These are phyloP conservation scores for Epizoanthus fatuus DNA, from an alignment of 92 coral and sea anemone species.

Conservation along the genomic window DNA sequence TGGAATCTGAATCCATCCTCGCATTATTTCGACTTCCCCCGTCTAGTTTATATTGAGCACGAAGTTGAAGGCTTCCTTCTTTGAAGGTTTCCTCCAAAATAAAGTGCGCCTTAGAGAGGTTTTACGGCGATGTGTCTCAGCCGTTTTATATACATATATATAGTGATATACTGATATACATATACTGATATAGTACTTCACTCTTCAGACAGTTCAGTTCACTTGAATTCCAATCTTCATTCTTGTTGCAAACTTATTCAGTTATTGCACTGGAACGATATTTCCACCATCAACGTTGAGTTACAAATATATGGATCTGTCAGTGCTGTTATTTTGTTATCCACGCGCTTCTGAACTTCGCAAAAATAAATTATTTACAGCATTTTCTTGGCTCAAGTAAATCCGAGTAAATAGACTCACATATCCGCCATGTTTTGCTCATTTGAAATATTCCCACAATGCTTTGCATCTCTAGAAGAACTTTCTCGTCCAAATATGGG, in stretches of 20 bases:
- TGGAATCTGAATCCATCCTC: conserved; percentile 14
- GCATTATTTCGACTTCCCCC: neutral
- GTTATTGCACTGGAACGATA: neutral
- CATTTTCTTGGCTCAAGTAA: neutral
- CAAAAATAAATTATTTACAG: neutral
- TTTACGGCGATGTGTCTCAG: neutral
- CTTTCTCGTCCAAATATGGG: conserved; percentile 9
- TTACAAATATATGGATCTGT: too few relatives aligned
- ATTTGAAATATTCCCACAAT: conserved; percentile 2
- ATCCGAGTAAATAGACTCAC: neutral
- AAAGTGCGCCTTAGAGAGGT: neutral
- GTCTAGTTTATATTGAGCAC: neutral
- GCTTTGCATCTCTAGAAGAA: conserved; percentile 9
- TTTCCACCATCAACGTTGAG: neutral
- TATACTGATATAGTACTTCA: too few relatives aligned
- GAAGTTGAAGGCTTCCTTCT: neutral
- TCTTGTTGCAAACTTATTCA: neutral
- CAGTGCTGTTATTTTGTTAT: neutral
- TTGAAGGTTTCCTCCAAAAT: neutral
- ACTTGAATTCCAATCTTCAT: neutral
- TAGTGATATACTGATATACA: too few relatives aligned
- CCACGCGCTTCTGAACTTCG: neutral
- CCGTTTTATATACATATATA: neutral
- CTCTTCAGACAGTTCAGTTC: too few relatives aligned
- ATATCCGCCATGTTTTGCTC: conserved; percentile 11